Evolutionary conservation across 2,797 vertebrate species (phyloP), one percentile per base, ranked within the genome.

Genomic region (Rousettus madagascariensis): DNA sequence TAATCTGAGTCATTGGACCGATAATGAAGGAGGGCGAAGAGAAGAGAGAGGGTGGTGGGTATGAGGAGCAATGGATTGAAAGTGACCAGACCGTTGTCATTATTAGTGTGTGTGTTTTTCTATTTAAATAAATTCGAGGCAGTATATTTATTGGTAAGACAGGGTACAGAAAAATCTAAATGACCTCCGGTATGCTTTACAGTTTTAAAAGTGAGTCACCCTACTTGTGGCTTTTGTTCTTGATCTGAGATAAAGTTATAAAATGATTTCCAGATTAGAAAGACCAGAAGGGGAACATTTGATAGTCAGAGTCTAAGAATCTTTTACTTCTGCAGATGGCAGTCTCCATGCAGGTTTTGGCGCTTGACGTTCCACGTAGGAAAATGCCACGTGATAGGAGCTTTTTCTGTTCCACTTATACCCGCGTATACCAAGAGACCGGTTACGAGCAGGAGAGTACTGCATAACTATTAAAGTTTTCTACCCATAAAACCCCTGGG

Each of bases 331-430:
- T 0, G 1, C 53, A 15, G 16, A 24, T 17, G 15, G 49, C 3
- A 20, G 13, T 49, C 5, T 57, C 2, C 30, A 0, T 12, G 65
- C 2, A 6, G 28, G 17, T 51, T 49, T 85, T 2, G 4, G 11
- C 19, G 20, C 11, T 12, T 28, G 24, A 24, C 30, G 16, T 1
- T 63, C 17, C 8, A 24, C 33, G 30, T 5, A 43, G 30, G 33
- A 74, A 63, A 71, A 57, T 28, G 3, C 2, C 3, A 0, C 0
- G 20, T 22, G 28, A 20, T 6, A 8, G 0, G 1, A 38, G 20
- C 57, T 51, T 71, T 77, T 46, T 26, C 9, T 77, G 1, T 88
- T 78, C 55, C 5, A 26, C 19, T 74, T 9, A 3, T 49, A 26
- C 19, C 43, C 75, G 0, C 26, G 17, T 10, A 3, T 30, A 36